Percentiles rank a stretch among this genome's conserved stretches.
Evolutionary conservation across 2,113 vertebrate species (phyloP).

Genomic region (Oreocharis arfaki): DNA sequence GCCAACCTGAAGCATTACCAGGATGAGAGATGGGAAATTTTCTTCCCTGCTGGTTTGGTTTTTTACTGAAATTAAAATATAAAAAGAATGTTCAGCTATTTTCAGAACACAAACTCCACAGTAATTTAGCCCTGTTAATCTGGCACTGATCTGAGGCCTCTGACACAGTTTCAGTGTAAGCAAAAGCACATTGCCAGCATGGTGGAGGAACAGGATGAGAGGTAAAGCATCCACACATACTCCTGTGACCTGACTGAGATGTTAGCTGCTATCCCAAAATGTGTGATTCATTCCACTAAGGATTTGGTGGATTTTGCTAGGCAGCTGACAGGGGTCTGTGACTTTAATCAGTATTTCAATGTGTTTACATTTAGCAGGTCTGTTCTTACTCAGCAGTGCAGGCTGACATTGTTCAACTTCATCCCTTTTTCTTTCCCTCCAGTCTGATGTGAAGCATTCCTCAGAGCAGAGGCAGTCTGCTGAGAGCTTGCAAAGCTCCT

Average conservation of each 20-base stretch:
- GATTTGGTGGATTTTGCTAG: not conserved
- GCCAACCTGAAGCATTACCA: not conserved
- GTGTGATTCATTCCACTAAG: not conserved
- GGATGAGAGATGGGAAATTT: not conserved
- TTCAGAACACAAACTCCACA: not conserved
- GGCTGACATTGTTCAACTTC: not conserved
- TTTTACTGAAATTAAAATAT: conserved; percentile 5
- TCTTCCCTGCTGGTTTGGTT: not conserved
- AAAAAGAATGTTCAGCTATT: not conserved
- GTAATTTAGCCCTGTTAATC: not conserved
- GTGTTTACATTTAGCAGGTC: not conserved
- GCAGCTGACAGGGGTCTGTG: not conserved
- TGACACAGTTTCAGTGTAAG: not conserved
- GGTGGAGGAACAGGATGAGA: not conserved
- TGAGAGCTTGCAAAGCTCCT: not conserved
- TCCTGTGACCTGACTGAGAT: not conserved
- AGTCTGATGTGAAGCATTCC: not conserved
- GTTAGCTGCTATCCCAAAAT: not conserved
- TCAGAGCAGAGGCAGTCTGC: not conserved
- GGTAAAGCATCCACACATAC: not conserved
- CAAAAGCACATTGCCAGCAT: not conserved
- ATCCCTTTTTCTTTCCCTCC: not conserved
- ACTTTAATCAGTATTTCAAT: not conserved
- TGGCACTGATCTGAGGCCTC: not conserved
- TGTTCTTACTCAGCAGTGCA: not conserved